Base-by-base conservation (phyloP, 2,113 vertebrate species). In the Chlamydotis undulata region DNA sequence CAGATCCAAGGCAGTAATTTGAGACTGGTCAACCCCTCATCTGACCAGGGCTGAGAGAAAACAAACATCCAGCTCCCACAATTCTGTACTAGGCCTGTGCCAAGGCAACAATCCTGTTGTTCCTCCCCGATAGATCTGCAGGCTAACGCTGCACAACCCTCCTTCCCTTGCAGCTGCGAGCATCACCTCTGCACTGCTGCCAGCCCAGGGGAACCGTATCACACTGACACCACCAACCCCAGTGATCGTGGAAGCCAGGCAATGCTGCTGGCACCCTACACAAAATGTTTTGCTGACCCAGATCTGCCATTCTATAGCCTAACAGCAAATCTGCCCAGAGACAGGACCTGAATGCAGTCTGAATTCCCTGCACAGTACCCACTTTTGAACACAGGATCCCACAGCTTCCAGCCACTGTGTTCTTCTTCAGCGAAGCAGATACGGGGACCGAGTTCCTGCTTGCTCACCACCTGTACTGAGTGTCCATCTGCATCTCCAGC, bases 1-100 rank as follows among this genome's bases (percentile, higher is more conserved):
- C 84, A 93, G 70, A 68, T 23, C 84, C 84, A 79, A 64, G 73
- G 60, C 91, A 89, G 73, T 35, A 79, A 84, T 71, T 24, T 50
- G 53, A 25, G 33, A 9, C 11, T 37, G 61, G 74, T 71, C 83
- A 94, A 41, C 8, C 0, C 37, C 56, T 47, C 43, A 63, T 37
- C 56, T 2, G 11, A 81, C 59, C 67, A 68, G 59, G 73, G 45
- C 89, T 93, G 81, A 7, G 25, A 59, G 64, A 80, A 79, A 83
- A 15, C 90, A 64, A 91, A 53, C 76, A 56, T 9, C 29, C 87
- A 93, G 65, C 67, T 88, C 75, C 82, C 53, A 65, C 2, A 2
- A 64, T 21, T 22, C 82, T 57, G 53, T 3, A 33, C 74, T 5
- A 82, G 49, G 35, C 43, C 86, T 57, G 75, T 85, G 94, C 85